Percentiles rank a stretch among this genome's conserved stretches.
These are phyloP conservation scores for Sphaerophoria taeniata DNA, from an alignment of 2,888 invertebrate genomes.

Conservation along the genomic window DNA sequence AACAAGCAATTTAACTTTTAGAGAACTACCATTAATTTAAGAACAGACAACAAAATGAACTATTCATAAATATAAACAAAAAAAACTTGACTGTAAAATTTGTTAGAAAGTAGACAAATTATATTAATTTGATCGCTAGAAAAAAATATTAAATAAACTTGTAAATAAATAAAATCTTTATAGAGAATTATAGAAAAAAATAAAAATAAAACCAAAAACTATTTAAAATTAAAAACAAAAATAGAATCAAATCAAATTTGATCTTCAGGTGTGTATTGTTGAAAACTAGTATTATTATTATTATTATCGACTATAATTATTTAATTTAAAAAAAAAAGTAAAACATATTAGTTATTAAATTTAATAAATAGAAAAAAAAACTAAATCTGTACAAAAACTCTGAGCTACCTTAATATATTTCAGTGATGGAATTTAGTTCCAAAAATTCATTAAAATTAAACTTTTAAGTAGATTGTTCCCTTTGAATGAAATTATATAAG, in stretches of 20 bases:
- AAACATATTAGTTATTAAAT: conserved; percentile 2
- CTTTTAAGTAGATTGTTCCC: conserved; percentile 65
- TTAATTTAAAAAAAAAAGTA: not conserved
- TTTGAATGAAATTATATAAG: conserved; percentile 48
- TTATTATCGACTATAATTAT: not conserved
- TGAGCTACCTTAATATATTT: conserved; percentile 52
- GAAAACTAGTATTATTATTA: conserved; percentile 12
- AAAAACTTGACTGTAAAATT: conserved; percentile 65
- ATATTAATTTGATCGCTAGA: conserved; percentile 72
- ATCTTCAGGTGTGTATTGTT: conserved; percentile 40
- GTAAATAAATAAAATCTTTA: conserved; percentile 54
- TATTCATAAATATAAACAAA: conserved; percentile 28
- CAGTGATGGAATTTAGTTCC: conserved; percentile 48
- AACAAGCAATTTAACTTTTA: conserved; percentile 58
- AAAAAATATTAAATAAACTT: conserved; percentile 16
- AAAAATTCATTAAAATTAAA: conserved; percentile 35
- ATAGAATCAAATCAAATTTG: conserved; percentile 41
- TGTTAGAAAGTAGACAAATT: conserved; percentile 72
- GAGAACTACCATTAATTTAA: conserved; percentile 1
- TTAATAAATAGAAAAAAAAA: conserved; percentile 14
- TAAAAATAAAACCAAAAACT: not conserved
- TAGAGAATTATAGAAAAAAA: not conserved
- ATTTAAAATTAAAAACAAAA: not conserved
- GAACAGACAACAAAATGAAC: conserved; percentile 3
- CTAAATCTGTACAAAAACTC: conserved; percentile 58